Evolutionary conservation across 2,888 invertebrate genomes (phyloP).

Genomic region (Tillus elongatus): DNA sequence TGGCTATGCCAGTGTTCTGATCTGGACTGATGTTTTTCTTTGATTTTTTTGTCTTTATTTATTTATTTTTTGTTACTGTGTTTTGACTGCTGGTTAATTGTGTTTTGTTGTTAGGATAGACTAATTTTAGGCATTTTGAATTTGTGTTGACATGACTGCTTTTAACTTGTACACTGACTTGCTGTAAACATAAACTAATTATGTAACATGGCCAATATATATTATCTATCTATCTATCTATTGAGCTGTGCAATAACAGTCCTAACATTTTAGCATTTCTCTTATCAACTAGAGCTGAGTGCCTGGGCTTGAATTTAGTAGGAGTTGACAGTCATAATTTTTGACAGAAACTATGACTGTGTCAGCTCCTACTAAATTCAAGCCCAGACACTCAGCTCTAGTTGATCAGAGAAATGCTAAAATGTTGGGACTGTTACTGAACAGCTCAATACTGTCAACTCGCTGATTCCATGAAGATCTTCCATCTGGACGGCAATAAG

Average conservation of each 20-base stretch:
- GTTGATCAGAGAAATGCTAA: slow-evolving; percentile 58
- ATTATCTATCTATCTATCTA: too few relatives aligned
- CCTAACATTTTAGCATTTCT: slow-evolving; percentile 49
- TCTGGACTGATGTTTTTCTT: too few relatives aligned
- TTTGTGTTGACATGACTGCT: too few relatives aligned
- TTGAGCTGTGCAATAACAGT: slow-evolving; percentile 43
- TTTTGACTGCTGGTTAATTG: too few relatives aligned
- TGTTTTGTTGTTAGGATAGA: too few relatives aligned
- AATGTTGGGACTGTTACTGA: slow-evolving; percentile 43
- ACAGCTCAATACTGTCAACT: slow-evolving; percentile 42
- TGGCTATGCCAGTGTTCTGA: too few relatives aligned
- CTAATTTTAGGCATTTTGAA: too few relatives aligned
- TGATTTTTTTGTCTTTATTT: too few relatives aligned
- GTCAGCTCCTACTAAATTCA: slow-evolving; percentile 58
- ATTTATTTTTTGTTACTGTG: too few relatives aligned
- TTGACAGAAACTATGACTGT: slow-evolving; percentile 61
- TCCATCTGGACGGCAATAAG: slow-evolving; percentile 54
- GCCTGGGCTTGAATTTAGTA: slow-evolving; percentile 58
- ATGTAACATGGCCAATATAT: too few relatives aligned
- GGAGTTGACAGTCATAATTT: slow-evolving; percentile 62
- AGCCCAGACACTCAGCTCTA: slow-evolving; percentile 60
- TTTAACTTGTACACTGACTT: too few relatives aligned
- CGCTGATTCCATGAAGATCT: slow-evolving; percentile 39
- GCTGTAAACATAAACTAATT: too few relatives aligned
- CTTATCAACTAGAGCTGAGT: slow-evolving; percentile 60